These are phyloP conservation scores for Gulo gulo DNA, from an alignment of 2,113 vertebrate genomes.

Conservation along the genomic window DNA sequence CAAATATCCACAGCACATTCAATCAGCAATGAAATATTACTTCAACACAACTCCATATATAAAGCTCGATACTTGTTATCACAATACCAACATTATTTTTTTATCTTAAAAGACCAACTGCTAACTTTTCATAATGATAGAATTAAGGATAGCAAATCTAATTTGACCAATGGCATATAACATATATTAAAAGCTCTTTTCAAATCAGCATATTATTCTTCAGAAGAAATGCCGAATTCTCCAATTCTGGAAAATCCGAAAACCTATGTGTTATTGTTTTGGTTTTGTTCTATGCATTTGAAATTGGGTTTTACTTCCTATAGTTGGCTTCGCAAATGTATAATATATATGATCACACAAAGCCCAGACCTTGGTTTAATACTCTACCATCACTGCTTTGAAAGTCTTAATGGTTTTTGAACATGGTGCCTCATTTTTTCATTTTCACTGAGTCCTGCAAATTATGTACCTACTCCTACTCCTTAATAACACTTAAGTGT, in stretches of 20 bases:
- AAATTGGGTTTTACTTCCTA: background rate
- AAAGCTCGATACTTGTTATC: background rate
- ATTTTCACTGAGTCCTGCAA: background rate
- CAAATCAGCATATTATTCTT: background rate
- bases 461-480: background rate
- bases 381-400: background rate
- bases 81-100: background rate
- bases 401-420: constrained; percentile 11
- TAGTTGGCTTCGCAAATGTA: background rate
- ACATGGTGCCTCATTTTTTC: background rate
- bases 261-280: background rate
- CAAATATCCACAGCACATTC: background rate
- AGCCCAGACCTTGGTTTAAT: background rate
- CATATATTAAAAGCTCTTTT: background rate
- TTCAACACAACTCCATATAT: background rate
- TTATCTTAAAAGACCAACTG: background rate
- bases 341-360: background rate
- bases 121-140: background rate
- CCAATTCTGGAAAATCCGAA: background rate
- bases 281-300: background rate
- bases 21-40: background rate
- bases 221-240: background rate
- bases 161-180: background rate
- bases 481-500: background rate
- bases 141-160: background rate